A percentile compares a stretch with the other conserved stretches of the same genome.
Conservation (phyloP, 1,140 invertebrate species). For the Lepidurus couesii region DNA sequence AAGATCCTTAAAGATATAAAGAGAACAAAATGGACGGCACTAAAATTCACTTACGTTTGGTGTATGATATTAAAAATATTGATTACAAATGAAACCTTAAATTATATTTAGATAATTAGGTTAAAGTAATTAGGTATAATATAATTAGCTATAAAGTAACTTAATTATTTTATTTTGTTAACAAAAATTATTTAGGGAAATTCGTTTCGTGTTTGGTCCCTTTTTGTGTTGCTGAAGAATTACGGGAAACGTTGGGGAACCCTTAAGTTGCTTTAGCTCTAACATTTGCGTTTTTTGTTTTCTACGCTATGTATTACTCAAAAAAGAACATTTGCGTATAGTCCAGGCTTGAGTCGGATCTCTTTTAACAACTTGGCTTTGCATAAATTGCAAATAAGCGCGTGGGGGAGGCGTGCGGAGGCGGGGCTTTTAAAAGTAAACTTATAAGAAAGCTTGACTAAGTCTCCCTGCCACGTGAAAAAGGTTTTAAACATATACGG, state of each 20-base stretch:
- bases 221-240: background rate
- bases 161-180: too few relatives aligned
- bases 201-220: background rate
- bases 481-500: background rate
- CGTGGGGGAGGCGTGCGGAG: background rate
- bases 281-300: background rate
- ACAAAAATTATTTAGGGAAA: background rate
- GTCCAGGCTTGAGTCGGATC: background rate
- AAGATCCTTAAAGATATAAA: too few relatives aligned
- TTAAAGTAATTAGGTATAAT: too few relatives aligned
- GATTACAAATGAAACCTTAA: too few relatives aligned
- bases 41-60: too few relatives aligned
- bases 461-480: background rate
- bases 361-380: background rate
- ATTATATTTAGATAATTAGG: too few relatives aligned
- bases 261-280: background rate
- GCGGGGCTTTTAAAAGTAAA: background rate
- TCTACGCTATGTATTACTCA: too few relatives aligned
- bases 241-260: background rate
- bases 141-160: too few relatives aligned
- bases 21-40: too few relatives aligned
- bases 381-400: conserved; percentile 15
- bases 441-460: background rate
- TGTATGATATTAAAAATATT: too few relatives aligned
- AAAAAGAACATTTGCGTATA: too few relatives aligned